A percentile compares a stretch with the other conserved stretches of the same genome.
Conservation (phyloP, 2,113 vertebrate species). For the Arvicanthis niloticus region DNA sequence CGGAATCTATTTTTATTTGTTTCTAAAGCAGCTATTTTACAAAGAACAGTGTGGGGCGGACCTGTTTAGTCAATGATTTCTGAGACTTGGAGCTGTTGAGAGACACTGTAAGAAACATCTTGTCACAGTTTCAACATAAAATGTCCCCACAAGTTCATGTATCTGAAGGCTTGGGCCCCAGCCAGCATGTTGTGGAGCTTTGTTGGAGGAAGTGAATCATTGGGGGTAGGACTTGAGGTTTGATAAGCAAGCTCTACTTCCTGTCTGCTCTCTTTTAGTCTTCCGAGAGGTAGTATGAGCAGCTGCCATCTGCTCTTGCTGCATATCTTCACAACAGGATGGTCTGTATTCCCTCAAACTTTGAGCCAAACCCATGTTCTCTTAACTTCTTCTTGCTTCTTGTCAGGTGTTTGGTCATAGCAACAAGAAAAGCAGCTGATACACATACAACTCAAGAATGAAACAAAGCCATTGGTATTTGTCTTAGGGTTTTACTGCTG, state of each 20-base stretch:
- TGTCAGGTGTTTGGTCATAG: background rate
- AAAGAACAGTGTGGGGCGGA: background rate
- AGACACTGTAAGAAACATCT: background rate
- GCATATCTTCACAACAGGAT: background rate
- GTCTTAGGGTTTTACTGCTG: too few species aligned
- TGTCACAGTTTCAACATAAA: background rate
- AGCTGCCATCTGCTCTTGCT: too few species aligned
- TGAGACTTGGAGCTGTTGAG: background rate
- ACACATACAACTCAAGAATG: background rate
- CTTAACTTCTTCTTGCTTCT: background rate
- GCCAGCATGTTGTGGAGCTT: background rate
- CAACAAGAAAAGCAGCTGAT: background rate
- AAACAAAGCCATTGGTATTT: background rate
- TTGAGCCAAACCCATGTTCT: background rate
- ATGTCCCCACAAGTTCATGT: background rate
- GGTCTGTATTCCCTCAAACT: background rate
- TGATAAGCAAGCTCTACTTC: background rate
- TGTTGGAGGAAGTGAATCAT: background rate
- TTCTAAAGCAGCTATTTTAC: slow-evolving; percentile 42
- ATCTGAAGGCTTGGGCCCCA: background rate
- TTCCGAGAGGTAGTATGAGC: background rate
- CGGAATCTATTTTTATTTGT: background rate
- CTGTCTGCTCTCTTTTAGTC: background rate
- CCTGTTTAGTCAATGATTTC: background rate
- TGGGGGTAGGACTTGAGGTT: background rate